Conservation (phyloP, 2,797 vertebrate genomes). For the Darevskia mixta region DNA sequence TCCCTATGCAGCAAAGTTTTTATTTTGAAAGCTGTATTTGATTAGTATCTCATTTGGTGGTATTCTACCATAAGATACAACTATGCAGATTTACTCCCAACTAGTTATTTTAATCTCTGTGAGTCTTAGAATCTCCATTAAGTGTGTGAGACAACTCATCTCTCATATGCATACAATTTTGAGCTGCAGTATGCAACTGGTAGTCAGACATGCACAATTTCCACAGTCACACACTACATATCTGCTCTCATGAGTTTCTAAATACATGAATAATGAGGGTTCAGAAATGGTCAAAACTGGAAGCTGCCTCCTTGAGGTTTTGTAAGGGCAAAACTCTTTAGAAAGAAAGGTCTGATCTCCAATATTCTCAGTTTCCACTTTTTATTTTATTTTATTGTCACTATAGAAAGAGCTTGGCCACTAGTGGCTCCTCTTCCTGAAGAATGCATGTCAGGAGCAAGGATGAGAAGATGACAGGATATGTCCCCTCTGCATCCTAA, state of each 20-base stretch:
- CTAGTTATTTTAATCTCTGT: neutral
- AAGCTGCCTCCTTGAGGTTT: neutral
- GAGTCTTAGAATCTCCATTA: neutral
- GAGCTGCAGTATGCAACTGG: neutral
- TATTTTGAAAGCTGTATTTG: neutral
- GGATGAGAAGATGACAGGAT: neutral
- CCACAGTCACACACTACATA: neutral
- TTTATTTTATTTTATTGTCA: neutral
- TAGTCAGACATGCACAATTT: neutral
- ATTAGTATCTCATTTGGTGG: neutral
- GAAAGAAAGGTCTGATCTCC: neutral
- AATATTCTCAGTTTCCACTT: neutral
- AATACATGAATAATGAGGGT: neutral
- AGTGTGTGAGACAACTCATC: neutral
- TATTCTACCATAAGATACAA: neutral
- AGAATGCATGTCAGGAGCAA: neutral
- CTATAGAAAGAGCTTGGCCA: neutral
- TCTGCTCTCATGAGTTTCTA: neutral
- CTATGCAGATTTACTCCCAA: neutral
- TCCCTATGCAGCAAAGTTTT: neutral
- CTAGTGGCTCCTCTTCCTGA: neutral
- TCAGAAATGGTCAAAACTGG: neutral
- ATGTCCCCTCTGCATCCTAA: neutral
- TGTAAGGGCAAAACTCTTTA: neutral
- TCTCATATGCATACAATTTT: neutral